Base-by-base conservation (phyloP, 2,113 vertebrate species). In the Pogonocichla stellata region DNA sequence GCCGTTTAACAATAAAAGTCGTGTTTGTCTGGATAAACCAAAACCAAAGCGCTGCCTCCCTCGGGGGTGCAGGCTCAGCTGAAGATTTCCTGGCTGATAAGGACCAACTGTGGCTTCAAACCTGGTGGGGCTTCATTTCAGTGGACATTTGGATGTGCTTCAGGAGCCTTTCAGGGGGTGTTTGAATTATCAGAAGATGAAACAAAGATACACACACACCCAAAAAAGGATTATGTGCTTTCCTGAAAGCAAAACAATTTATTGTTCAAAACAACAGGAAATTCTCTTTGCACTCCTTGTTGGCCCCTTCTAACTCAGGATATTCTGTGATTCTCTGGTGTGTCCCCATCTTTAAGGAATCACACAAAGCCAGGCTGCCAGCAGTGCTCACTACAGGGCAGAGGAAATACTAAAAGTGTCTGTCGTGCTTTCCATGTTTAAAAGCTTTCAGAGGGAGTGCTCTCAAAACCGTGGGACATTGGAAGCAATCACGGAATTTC, bases 401-500 rank as follows among this genome's bases (percentile, higher is more conserved):
- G 6, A 42, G 36, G 48, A 14, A 33, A 38, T 33, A 5, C n/a
- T 12, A 3, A 48, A 66, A 40, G 3, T 22, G 5, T 12, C 4
- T 4, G 0, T 20, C 38, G 80, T 62, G 38, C 15, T 92, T 79
- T 36, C 38, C 7, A 0, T 17, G 13, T 62, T 62, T 29, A 26
- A 71, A 54, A 56, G 10, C 28, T 81, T 66, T 48, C 5, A 57
- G 14, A 31, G 9, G 33, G 51, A 58, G 5, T 38, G 26, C 3
- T 60, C 24, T 75, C 51, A 7, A 66, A 79, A 10, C 64, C 2
- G 0, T 20, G 64, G 50, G 16, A n/a, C 14, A 4, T 4, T 0
- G 0, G 65, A 61, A 78, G 25, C 31, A 22, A 3, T 22, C 47
- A 2, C 0, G 0, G 38, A 0, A 0, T 67, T 80, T 77, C 50